These are phyloP conservation scores for Papilio demoleus DNA, from an alignment of 2,888 invertebrate genomes.

Conservation along the genomic window DNA sequence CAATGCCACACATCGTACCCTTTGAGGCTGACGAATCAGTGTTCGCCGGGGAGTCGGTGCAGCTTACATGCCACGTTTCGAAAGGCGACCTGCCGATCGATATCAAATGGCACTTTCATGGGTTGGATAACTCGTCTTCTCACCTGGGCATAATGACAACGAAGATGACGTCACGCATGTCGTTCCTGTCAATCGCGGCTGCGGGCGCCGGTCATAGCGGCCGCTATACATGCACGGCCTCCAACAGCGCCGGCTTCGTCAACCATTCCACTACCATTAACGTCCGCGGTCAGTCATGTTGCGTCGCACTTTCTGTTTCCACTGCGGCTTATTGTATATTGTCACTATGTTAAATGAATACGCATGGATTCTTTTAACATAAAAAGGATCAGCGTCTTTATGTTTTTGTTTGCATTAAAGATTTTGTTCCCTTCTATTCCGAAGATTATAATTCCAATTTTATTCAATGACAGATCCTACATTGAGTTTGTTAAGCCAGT, in stretches of 20 bases:
- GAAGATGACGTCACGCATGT: slow-evolving; percentile 85
- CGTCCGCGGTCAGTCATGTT: slow-evolving; percentile 87
- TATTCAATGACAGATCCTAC: too few relatives aligned
- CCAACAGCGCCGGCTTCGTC: slow-evolving; percentile 86
- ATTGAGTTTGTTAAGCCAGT: too few relatives aligned
- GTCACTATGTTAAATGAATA: slow-evolving; percentile 2
- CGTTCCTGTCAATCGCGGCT: slow-evolving; percentile 85
- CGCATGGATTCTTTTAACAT: slow-evolving; percentile 29
- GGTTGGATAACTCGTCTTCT: slow-evolving; percentile 79
- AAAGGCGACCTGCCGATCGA: slow-evolving; percentile 88
- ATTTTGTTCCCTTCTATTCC: slow-evolving; percentile 32
- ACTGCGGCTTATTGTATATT: slow-evolving; percentile 18
- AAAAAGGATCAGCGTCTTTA: slow-evolving; percentile 3
- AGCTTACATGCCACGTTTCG: slow-evolving; percentile 84
- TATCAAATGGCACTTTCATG: slow-evolving; percentile 90
- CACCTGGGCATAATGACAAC: slow-evolving; percentile 82
- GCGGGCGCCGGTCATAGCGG: slow-evolving; percentile 87
- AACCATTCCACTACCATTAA: slow-evolving; percentile 85
- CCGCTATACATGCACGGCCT: slow-evolving; percentile 87
- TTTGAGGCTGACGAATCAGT: slow-evolving; percentile 85
- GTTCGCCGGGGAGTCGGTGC: slow-evolving; percentile 86
- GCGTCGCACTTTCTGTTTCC: slow-evolving; percentile 39
- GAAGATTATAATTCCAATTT: not conserved
- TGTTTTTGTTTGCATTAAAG: slow-evolving; percentile 45
- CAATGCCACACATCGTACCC: slow-evolving; percentile 85